These are phyloP conservation scores for Seladonia tumulorum DNA, from an alignment of 2,888 invertebrate species.

Conservation along the genomic window DNA sequence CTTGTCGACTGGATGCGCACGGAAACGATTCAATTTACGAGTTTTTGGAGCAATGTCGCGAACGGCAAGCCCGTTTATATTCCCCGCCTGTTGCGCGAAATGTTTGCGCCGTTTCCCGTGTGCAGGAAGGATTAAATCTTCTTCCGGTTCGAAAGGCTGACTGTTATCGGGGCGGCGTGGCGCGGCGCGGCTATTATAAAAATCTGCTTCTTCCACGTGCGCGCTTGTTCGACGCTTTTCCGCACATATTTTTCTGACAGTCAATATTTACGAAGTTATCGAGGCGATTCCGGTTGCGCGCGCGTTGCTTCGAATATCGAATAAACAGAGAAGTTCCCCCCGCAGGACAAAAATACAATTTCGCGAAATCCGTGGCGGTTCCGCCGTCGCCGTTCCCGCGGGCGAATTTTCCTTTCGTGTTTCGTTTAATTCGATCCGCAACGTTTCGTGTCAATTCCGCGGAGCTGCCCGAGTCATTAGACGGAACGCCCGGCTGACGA, in stretches of 20 bases:
- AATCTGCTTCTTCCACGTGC: background rate
- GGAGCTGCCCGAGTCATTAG: background rate
- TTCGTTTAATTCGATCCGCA: slow-evolving; percentile 1
- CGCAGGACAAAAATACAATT: background rate
- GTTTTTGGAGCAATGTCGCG: background rate
- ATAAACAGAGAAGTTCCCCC: background rate
- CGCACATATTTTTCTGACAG: slow-evolving; percentile 1
- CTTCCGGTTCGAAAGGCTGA: background rate
- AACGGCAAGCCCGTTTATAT: background rate
- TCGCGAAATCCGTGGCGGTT: background rate
- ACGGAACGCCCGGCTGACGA: background rate
- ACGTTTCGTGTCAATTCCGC: slow-evolving; percentile 11
- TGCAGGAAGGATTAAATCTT: background rate
- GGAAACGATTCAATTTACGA: background rate
- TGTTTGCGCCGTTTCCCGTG: background rate
- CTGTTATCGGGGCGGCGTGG: background rate
- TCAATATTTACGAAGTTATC: slow-evolving; percentile 23
- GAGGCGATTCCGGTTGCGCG: background rate
- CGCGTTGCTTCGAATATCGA: background rate
- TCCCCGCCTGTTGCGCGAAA: background rate
- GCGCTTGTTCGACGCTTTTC: background rate
- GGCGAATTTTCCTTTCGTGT: background rate
- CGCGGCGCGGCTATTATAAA: background rate
- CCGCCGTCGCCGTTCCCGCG: background rate
- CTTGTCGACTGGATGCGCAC: background rate